Evolutionary conservation across 2,113 vertebrate genomes (phyloP).

Genomic region (Neogale vison): DNA sequence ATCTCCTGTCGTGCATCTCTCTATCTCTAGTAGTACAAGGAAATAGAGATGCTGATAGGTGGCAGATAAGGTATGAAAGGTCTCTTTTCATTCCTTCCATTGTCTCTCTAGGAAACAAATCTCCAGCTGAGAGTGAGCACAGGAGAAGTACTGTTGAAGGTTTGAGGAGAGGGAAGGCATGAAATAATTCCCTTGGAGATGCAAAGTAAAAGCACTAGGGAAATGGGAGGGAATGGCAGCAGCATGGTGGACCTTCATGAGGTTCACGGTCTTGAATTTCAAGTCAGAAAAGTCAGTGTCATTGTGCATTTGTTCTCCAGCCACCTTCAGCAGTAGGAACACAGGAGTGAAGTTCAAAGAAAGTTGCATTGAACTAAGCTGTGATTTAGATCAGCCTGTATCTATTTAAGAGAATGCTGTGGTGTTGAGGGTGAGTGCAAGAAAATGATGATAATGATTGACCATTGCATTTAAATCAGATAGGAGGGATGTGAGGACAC

Average conservation of each 20-base stretch:
- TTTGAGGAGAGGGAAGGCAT: background rate
- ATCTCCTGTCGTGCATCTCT: background rate
- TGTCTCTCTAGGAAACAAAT: background rate
- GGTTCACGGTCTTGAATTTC: background rate
- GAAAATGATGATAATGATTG: too few species aligned
- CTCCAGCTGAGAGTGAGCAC: background rate
- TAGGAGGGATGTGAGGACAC: background rate
- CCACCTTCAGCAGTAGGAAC: too few species aligned
- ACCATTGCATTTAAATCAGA: background rate
- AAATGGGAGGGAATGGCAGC: background rate
- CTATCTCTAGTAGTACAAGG: background rate
- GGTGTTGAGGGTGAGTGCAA: background rate
- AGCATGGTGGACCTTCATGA: background rate
- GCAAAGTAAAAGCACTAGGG: background rate
- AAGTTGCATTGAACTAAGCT: background rate
- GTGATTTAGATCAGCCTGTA: background rate
- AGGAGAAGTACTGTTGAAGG: background rate
- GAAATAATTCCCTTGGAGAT: background rate
- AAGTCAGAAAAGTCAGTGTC: background rate
- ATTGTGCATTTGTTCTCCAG: background rate
- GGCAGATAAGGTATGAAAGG: background rate
- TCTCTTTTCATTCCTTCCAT: background rate
- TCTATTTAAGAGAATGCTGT: background rate
- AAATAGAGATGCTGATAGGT: background rate
- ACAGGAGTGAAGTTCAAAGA: background rate